A percentile compares a stretch with the other conserved stretches of the same genome.
These are phyloP conservation scores for Cepaea nemoralis DNA, from an alignment of 1,140 invertebrate species.

Conservation along the genomic window DNA sequence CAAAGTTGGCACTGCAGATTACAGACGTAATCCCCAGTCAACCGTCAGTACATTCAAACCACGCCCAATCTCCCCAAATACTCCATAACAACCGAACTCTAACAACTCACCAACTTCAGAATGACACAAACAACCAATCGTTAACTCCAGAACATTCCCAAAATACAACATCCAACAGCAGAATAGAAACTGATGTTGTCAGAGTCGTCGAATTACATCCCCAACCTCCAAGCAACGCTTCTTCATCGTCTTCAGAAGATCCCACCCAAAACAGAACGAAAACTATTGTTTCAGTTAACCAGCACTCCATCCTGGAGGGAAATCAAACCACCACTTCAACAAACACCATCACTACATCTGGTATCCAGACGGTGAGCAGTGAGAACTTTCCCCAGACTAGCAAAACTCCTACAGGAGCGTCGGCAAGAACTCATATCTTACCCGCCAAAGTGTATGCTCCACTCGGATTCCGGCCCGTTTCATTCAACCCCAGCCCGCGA, in stretches of 20 bases:
- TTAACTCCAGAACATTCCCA: too few species aligned
- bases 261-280: not conserved
- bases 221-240: not conserved
- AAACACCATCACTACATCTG: not conserved
- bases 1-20: not conserved
- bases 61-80: too few species aligned
- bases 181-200: not conserved
- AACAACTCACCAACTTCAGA: too few species aligned
- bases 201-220: not conserved
- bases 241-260: not conserved
- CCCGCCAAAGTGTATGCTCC: constrained; percentile 28
- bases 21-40: not conserved
- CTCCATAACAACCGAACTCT: too few species aligned
- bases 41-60: not conserved
- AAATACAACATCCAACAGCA: not conserved
- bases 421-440: not conserved
- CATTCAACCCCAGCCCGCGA: not conserved
- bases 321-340: not conserved
- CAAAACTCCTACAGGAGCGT: not conserved
- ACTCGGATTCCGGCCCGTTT: constrained; percentile 14
- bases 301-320: not conserved
- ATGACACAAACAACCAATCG: too few species aligned
- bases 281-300: not conserved
- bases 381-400: not conserved
- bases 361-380: not conserved